These are phyloP conservation scores for Brienomyrus brachyistius DNA, from an alignment of 2,113 vertebrate species.

Conservation along the genomic window DNA sequence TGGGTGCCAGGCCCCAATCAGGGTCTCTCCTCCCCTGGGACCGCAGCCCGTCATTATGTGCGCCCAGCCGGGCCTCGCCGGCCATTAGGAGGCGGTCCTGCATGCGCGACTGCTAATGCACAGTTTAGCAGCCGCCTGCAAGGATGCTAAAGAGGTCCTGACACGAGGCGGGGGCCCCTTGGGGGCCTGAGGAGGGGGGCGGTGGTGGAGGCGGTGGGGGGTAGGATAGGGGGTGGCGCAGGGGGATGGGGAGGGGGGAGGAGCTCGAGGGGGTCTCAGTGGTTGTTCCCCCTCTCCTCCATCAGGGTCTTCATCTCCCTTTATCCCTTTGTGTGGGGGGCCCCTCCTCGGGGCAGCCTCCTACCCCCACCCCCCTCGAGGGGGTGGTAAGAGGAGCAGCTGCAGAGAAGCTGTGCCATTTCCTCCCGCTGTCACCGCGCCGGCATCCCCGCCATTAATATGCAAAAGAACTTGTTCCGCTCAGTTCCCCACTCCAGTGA, in stretches of 20 bases:
- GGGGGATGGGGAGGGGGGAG: slow-evolving; percentile 35
- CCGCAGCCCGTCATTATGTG: slow-evolving; percentile 66
- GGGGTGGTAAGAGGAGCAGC: slow-evolving; percentile 79
- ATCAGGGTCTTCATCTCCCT: slow-evolving; percentile 76
- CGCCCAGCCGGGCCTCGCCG: slow-evolving; percentile 49
- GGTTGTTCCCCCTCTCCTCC: slow-evolving; percentile 76
- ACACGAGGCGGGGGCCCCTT: slow-evolving; percentile 62
- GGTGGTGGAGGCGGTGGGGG: no score
- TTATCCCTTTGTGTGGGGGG: slow-evolving; percentile 74
- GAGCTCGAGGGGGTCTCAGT: slow-evolving; percentile 59
- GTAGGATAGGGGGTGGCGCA: no score
- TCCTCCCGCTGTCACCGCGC: slow-evolving; percentile 68
- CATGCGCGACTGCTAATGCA: slow-evolving; percentile 70
- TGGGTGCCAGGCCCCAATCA: slow-evolving; percentile 66
- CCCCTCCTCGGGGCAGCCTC: slow-evolving; percentile 64
- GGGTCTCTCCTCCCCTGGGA: slow-evolving; percentile 63
- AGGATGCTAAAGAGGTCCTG: slow-evolving; percentile 74
- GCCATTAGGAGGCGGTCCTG: slow-evolving; percentile 62
- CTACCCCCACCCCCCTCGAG: slow-evolving; percentile 71
- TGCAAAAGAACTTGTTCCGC: slow-evolving; percentile 71
- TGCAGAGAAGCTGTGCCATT: slow-evolving; percentile 70
- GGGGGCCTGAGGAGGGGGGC: slow-evolving; percentile 53
- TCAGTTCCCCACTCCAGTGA: slow-evolving; percentile 71
- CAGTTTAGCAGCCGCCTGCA: slow-evolving; percentile 72
- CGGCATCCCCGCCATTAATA: slow-evolving; percentile 46